Conservation (phyloP, 2,888 invertebrate genomes). For the Rhorus exstirpatorius region DNA sequence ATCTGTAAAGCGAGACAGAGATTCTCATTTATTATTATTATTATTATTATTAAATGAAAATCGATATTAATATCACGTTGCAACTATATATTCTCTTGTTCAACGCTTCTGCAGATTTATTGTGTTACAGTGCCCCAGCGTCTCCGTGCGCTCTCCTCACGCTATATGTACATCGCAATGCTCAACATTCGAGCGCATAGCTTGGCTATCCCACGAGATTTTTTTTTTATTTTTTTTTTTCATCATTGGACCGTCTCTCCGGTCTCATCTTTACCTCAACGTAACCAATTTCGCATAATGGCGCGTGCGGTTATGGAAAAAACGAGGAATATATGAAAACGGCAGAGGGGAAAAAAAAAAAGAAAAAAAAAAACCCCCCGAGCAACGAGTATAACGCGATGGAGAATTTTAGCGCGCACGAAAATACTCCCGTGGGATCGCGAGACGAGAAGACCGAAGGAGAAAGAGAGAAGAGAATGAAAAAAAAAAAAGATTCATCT, state of each 20-base stretch:
- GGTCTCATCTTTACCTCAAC: slow-evolving; percentile 62
- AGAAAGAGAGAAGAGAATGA: slow-evolving; percentile 6
- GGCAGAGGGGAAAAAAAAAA: slow-evolving; percentile 3
- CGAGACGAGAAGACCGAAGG: slow-evolving; percentile 22
- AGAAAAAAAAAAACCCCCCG: slow-evolving; percentile 26
- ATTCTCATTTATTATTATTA: slow-evolving; percentile 23
- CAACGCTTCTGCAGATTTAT: slow-evolving; percentile 30
- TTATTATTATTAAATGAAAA: too few relatives aligned
- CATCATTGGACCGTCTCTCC: slow-evolving; percentile 34
- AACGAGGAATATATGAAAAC: slow-evolving; percentile 29
- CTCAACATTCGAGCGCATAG: slow-evolving; percentile 50
- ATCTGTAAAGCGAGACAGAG: background rate
- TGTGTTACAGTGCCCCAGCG: slow-evolving; percentile 24
- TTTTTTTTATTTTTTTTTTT: slow-evolving; percentile 20
- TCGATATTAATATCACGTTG: too few relatives aligned
- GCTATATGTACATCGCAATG: slow-evolving; percentile 27
- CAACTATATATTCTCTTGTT: slow-evolving; percentile 19
- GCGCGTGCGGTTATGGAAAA: slow-evolving; percentile 69
- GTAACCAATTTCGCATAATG: slow-evolving; percentile 69
- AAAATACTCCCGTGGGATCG: slow-evolving; percentile 64
- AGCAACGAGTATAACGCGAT: slow-evolving; percentile 47
- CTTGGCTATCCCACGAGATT: slow-evolving; percentile 64
- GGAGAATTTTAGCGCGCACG: slow-evolving; percentile 55
- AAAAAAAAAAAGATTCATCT: slow-evolving; percentile 47
- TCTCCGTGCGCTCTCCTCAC: slow-evolving; percentile 4